A percentile compares a stretch with the other conserved stretches of the same genome.
These are phyloP conservation scores for Mechanitis mazaeus DNA, from an alignment of 2,888 invertebrate genomes.

Conservation along the genomic window DNA sequence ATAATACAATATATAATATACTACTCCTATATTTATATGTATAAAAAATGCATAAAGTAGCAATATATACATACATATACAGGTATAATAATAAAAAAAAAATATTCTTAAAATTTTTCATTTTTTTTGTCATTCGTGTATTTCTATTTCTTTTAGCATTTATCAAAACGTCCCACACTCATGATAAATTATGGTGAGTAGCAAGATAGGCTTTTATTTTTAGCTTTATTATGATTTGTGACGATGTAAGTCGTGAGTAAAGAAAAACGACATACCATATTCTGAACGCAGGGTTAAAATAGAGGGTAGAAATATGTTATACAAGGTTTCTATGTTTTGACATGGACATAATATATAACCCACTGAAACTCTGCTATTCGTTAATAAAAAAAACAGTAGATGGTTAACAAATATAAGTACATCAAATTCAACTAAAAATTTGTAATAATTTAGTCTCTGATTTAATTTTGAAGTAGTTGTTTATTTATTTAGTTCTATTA, in stretches of 20 bases:
- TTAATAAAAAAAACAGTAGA: no score
- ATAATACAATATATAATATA: no score
- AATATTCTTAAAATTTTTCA: background rate
- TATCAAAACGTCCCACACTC: constrained; percentile 3
- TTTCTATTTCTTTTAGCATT: background rate
- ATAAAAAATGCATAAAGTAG: no score
- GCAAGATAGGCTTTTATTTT: constrained; percentile 22
- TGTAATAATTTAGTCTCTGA: background rate
- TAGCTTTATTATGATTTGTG: constrained; percentile 27
- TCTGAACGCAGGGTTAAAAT: constrained; percentile 2
- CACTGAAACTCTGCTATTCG: no score
- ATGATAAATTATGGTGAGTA: constrained; percentile 17
- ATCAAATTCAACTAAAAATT: background rate
- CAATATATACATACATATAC: no score
- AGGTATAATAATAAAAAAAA: no score
- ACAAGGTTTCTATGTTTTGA: no score
- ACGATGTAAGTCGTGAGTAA: constrained; percentile 21
- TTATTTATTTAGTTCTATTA: background rate
- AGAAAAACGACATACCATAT: constrained; percentile 20
- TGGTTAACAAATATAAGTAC: background rate
- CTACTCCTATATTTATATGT: no score
- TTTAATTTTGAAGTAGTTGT: background rate
- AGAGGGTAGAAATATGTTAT: no score
- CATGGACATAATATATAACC: no score
- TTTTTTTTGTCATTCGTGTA: background rate